Evolutionary conservation across 2,797 vertebrate genomes (phyloP).

Genomic region (Nyctibius grandis): DNA sequence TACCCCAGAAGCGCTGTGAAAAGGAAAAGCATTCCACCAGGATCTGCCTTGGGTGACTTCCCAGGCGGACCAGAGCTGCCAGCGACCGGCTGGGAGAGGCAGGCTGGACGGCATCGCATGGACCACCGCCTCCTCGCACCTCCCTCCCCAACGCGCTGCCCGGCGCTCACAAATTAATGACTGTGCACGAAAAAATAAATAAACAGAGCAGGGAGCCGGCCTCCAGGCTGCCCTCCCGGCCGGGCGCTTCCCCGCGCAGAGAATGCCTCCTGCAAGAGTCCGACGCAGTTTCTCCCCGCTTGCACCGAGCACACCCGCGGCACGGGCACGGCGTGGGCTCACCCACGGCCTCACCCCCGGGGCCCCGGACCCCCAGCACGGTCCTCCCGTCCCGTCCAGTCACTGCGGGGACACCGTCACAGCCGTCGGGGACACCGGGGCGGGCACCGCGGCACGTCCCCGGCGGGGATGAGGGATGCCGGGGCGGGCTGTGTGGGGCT

Average conservation of each 20-base stretch:
- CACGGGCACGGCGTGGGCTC: neutral
- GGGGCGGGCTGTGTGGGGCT: neutral
- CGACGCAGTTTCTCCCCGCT: neutral
- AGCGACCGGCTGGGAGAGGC: neutral
- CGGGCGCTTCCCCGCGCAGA: neutral
- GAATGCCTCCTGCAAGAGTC: neutral
- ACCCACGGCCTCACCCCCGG: neutral
- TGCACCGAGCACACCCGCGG: neutral
- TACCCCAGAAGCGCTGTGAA: rapidly evolving
- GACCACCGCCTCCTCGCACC: neutral
- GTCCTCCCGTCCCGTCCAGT: neutral
- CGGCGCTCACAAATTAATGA: neutral
- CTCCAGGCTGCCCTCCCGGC: neutral
- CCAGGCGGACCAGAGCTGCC: neutral
- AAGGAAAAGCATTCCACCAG: neutral
- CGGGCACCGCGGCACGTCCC: neutral
- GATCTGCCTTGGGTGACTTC: neutral
- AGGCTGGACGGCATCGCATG: neutral
- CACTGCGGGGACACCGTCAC: neutral
- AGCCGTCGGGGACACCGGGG: neutral
- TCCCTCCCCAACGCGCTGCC: neutral
- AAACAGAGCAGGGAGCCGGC: neutral
- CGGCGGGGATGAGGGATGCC: rapidly evolving
- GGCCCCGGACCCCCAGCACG: neutral
- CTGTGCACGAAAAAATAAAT: neutral